Percentiles rank a stretch among this genome's conserved stretches.
Evolutionary conservation across 37 sponge, comb jelly and placozoan genomes (phyloP).

Genomic region (Ianthella basta): DNA sequence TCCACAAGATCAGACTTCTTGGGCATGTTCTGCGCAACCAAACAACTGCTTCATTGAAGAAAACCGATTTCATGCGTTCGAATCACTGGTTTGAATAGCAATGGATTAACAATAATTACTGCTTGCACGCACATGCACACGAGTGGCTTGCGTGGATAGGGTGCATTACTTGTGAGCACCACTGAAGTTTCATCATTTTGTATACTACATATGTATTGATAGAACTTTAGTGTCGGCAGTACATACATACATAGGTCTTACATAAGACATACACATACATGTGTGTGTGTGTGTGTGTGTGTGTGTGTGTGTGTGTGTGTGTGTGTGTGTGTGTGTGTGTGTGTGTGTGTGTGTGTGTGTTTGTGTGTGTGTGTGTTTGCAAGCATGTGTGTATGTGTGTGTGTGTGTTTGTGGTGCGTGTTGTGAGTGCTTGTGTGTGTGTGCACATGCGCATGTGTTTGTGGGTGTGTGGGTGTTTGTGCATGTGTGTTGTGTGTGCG

Average conservation of each 20-base stretch:
- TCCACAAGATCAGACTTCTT: no score
- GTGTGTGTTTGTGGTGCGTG: not conserved
- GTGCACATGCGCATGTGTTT: slow-evolving; percentile 9
- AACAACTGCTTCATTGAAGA: no score
- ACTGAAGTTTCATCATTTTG: no score
- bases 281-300: slow-evolving; percentile 16
- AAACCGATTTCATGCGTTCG: no score
- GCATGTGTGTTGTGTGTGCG: not conserved
- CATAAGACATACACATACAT: not conserved
- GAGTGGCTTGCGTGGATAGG: no score
- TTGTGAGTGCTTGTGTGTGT: not conserved
- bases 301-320: slow-evolving; percentile 32
- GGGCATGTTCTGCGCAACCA: no score
- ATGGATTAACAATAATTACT: no score
- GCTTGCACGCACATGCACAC: no score
- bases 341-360: slow-evolving; percentile 27
- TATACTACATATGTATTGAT: no score
- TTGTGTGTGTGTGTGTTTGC: slow-evolving; percentile 29
- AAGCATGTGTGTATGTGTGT: slow-evolving; percentile 9
- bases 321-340: slow-evolving; percentile 41
- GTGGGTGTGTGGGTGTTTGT: slow-evolving; percentile 14
- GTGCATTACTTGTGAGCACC: no score
- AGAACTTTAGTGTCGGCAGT: no score
- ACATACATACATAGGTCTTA: not conserved
- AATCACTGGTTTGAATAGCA: no score